A percentile compares a stretch with the other conserved stretches of the same genome.
Evolutionary conservation across 2,113 vertebrate genomes (phyloP).

Genomic region (Oncorhynchus kisutch): DNA sequence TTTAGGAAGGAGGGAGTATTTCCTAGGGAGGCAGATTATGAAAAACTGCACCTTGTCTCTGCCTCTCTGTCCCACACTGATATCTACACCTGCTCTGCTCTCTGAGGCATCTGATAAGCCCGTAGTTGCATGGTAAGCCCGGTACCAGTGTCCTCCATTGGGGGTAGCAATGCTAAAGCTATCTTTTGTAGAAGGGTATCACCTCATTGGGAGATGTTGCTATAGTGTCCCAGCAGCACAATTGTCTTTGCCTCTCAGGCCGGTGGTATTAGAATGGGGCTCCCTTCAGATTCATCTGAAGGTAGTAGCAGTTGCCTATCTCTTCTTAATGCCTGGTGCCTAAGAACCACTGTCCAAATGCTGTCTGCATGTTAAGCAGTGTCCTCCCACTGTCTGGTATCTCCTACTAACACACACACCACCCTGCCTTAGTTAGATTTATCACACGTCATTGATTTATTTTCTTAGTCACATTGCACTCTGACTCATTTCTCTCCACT

Average conservation of each 20-base stretch:
- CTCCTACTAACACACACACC: not conserved
- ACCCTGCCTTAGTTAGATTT: too few relatives aligned
- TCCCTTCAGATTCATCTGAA: conserved; percentile 46
- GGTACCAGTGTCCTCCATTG: not conserved
- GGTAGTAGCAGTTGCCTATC: conserved; percentile 23
- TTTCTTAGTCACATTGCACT: too few relatives aligned
- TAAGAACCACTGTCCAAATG: conserved; percentile 43
- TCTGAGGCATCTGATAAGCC: not conserved
- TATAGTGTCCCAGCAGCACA: conserved; percentile 31
- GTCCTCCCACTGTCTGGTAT: conserved; percentile 1
- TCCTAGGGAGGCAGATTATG: not conserved
- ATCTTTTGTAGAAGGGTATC: conserved; percentile 19
- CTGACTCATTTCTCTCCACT: too few relatives aligned
- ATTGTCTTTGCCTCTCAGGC: conserved; percentile 35
- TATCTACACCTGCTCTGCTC: not conserved
- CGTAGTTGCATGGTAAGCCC: conserved; percentile 5
- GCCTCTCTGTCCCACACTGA: not conserved
- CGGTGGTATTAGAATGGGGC: conserved; percentile 45
- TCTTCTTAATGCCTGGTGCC: conserved; percentile 59
- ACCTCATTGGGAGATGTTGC: conserved; percentile 7
- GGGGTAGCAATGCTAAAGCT: not conserved
- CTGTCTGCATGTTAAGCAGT: conserved; percentile 53
- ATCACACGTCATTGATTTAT: too few relatives aligned
- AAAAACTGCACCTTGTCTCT: too few relatives aligned
- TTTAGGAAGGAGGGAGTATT: not conserved